Conservation (phyloP, 2,888 invertebrate species). For the Orchesellides sinensis region DNA sequence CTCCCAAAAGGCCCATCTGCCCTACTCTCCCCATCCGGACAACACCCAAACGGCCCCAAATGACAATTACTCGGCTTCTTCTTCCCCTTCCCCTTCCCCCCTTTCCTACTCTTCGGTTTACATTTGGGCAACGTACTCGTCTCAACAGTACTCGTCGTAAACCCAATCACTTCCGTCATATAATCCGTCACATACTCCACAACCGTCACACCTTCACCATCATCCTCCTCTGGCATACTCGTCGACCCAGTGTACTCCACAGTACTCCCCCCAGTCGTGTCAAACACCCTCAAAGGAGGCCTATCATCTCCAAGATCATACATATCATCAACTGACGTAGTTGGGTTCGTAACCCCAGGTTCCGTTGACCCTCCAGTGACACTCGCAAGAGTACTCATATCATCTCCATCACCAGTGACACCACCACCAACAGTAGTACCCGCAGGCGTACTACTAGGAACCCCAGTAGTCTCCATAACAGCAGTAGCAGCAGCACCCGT, state of each 20-base stretch:
- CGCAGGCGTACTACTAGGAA: too few species aligned
- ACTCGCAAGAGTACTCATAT: neutral
- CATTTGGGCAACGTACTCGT: slow-evolving; percentile 80
- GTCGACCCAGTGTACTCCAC: neutral
- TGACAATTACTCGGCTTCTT: slow-evolving; percentile 78
- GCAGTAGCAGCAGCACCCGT: neutral
- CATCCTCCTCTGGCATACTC: neutral
- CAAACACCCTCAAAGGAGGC: neutral
- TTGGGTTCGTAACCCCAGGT: neutral
- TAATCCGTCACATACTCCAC: slow-evolving; percentile 25
- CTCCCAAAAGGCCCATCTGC: slow-evolving; percentile 90
- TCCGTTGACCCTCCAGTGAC: neutral
- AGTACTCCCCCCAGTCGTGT: neutral
- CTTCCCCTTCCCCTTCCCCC: too few species aligned
- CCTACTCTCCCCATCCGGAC: slow-evolving; percentile 86
- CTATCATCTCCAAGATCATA: neutral
- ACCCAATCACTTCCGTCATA: slow-evolving; percentile 48
- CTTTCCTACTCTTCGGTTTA: slow-evolving; percentile 80
- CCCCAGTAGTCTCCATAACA: neutral
- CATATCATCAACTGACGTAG: slow-evolving; percentile 8
- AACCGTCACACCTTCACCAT: slow-evolving; percentile 9
- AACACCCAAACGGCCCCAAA: slow-evolving; percentile 87
- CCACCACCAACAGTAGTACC: too few species aligned
- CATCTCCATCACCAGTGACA: neutral
- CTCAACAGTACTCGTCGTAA: slow-evolving; percentile 63